Evolutionary conservation across 2,113 vertebrate species (phyloP), one percentile per base, ranked within the genome.

Genomic region (Ptilorrhoa leucosticta): DNA sequence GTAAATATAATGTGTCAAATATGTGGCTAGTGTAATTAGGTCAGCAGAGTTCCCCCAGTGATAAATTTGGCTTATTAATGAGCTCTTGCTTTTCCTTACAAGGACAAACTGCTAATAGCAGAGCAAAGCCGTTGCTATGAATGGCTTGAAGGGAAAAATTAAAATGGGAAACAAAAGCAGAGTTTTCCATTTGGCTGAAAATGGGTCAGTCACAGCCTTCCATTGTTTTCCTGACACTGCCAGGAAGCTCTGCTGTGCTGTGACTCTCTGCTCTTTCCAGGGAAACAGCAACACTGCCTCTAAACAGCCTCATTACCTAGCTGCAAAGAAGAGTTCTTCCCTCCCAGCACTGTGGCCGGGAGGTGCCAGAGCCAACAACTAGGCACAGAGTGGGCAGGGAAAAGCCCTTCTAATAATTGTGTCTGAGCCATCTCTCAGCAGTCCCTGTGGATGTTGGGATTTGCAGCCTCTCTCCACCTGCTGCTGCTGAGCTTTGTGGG

Each of bases 111-210:
- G 26, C 48, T 95, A 88, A 83, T 24, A 91, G 75, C 77, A 82
- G 65, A 76, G 73, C 47, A 37, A 69, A 76, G 75, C 87, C 61
- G 94, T 96, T 95, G 94, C 95, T 90, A 65, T 83, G 96, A 92
- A 75, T 86, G 44, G 84, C 68, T 96, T 7, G 0, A 93, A 81
- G 79, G 56, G 56, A 87, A 53, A 80, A 94, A 91, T 71, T 96
- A 83, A 96, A 94, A 89, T 7, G n/a, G 88, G 94, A 87, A 92
- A 78, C 79, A 91, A 86, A 93, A 83, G 31, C 68, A 68, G 64
- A 72, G 17, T 75, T 93, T 94, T 95, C 60, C 40, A 19, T 92
- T 83, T 53, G 28, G 8, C 48, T 77, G 57, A 68, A 97, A 96
- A 81, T 95, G 68, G 93, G 94, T 92, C 92, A 95, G 47, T 71